Percentiles rank a stretch among this genome's conserved stretches.
Conservation (phyloP, 2,888 invertebrate species). For the Tetrapedia diversipes region DNA sequence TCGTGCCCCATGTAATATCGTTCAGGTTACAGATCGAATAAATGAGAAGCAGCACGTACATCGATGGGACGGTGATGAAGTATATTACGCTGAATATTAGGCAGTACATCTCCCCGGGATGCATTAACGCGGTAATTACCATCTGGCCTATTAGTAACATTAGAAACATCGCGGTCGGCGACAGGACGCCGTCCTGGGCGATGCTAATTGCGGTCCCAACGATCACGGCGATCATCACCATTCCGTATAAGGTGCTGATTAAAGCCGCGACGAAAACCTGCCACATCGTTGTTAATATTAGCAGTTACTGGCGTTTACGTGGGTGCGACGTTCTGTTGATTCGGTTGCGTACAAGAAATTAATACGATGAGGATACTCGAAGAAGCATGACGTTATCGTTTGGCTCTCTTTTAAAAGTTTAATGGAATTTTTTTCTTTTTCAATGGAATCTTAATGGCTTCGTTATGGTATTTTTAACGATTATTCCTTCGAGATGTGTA, state of each 20-base stretch:
- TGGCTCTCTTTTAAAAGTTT: too few species aligned
- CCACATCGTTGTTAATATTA: constrained; percentile 41
- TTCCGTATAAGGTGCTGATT: constrained; percentile 83
- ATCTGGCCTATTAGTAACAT: constrained; percentile 81
- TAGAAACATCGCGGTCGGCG: constrained; percentile 84
- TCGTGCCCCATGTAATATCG: constrained; percentile 87
- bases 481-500: too few species aligned
- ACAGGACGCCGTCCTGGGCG: constrained; percentile 80
- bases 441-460: too few species aligned
- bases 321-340: background rate
- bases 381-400: background rate
- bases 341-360: background rate
- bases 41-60: constrained; percentile 86
- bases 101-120: constrained; percentile 83
- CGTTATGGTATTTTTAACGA: too few species aligned
- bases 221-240: constrained; percentile 84
- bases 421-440: too few species aligned
- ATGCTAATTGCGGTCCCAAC: constrained; percentile 82
- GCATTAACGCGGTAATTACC: constrained; percentile 82
- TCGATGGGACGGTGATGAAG: constrained; percentile 86
- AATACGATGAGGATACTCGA: background rate
- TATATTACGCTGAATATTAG: constrained; percentile 84
- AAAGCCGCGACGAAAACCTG: constrained; percentile 82
- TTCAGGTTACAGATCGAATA: constrained; percentile 86
- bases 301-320: background rate